Conservation (phyloP, 2,888 invertebrate species). For the Coenonympha glycerion region DNA sequence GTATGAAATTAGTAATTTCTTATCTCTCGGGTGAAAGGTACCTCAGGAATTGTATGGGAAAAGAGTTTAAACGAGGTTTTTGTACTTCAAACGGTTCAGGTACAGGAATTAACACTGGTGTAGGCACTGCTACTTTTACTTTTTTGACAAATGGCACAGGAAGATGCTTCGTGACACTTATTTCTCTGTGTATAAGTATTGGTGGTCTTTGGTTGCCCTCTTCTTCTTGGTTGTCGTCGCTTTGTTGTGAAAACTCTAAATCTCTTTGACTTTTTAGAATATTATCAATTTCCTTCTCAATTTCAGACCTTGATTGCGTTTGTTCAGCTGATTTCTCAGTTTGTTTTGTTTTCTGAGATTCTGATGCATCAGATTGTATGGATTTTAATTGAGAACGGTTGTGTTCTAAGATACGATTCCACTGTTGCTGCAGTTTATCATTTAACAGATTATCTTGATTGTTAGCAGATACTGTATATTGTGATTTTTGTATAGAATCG, state of each 20-base stretch:
- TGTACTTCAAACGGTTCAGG: slow-evolving; percentile 40
- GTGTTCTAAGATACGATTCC: slow-evolving; percentile 28
- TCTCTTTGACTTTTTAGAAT: slow-evolving; percentile 7
- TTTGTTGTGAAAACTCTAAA: slow-evolving; percentile 1
- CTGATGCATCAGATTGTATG: slow-evolving; percentile 13
- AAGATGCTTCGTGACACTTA: slow-evolving; percentile 34
- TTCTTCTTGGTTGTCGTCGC: slow-evolving; percentile 39
- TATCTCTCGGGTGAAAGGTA: slow-evolving; percentile 34
- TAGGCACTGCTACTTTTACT: slow-evolving; percentile 34
- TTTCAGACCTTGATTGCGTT: slow-evolving; percentile 29
- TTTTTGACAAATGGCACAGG: slow-evolving; percentile 36
- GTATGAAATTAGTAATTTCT: slow-evolving; percentile 25
- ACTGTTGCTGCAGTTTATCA: slow-evolving; percentile 27
- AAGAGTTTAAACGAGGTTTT: slow-evolving; percentile 39
- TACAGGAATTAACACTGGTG: slow-evolving; percentile 42
- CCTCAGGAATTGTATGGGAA: slow-evolving; percentile 40
- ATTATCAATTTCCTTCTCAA: slow-evolving; percentile 39
- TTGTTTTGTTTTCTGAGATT: slow-evolving; percentile 10
- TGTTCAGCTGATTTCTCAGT: slow-evolving; percentile 32
- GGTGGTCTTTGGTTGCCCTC: slow-evolving; percentile 40
- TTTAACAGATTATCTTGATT: slow-evolving; percentile 20
- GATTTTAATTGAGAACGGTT: slow-evolving; percentile 28
- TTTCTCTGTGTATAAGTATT: slow-evolving; percentile 37
- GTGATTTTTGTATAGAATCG: slow-evolving; percentile 27
- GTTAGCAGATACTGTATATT: slow-evolving; percentile 25